Conservation (phyloP, 2,888 invertebrate genomes). For the Lasiommata megera region DNA sequence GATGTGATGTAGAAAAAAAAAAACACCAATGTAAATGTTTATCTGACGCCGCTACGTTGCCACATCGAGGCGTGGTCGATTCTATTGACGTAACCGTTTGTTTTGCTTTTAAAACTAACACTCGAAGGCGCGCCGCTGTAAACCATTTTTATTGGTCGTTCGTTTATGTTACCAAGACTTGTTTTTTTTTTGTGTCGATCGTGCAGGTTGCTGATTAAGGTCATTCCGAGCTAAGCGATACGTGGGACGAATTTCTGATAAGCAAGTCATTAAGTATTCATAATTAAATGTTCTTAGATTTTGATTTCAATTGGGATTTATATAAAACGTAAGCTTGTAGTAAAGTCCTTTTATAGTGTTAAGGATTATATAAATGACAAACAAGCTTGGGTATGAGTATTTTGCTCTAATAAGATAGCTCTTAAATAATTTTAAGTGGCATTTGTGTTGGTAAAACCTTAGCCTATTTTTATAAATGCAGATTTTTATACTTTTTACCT, state of each 20-base stretch:
- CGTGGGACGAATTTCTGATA: slow-evolving; percentile 9
- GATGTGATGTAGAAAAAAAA: too few relatives aligned
- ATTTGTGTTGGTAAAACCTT: too few relatives aligned
- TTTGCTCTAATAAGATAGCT: too few relatives aligned
- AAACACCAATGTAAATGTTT: not conserved
- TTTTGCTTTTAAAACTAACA: slow-evolving; percentile 25
- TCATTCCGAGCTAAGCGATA: slow-evolving; percentile 14
- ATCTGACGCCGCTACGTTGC: not conserved
- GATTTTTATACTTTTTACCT: too few relatives aligned
- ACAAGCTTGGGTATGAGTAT: too few relatives aligned
- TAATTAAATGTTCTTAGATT: too few relatives aligned
- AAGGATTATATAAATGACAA: too few relatives aligned
- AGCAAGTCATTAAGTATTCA: not conserved
- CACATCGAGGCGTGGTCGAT: slow-evolving; percentile 20
- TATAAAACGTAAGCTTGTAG: too few relatives aligned
- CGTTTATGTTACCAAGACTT: slow-evolving; percentile 11
- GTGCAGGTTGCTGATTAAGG: slow-evolving; percentile 16
- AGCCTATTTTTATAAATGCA: too few relatives aligned
- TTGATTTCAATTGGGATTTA: too few relatives aligned
- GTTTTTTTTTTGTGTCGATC: slow-evolving; percentile 19
- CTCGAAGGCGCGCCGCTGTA: slow-evolving; percentile 44
- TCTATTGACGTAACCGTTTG: slow-evolving; percentile 22
- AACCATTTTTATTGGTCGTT: slow-evolving; percentile 41
- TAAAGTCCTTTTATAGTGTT: too few relatives aligned
- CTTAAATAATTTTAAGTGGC: too few relatives aligned